Conservation (phyloP, 2,797 vertebrate genomes). For the Acipenser transmontanus region DNA sequence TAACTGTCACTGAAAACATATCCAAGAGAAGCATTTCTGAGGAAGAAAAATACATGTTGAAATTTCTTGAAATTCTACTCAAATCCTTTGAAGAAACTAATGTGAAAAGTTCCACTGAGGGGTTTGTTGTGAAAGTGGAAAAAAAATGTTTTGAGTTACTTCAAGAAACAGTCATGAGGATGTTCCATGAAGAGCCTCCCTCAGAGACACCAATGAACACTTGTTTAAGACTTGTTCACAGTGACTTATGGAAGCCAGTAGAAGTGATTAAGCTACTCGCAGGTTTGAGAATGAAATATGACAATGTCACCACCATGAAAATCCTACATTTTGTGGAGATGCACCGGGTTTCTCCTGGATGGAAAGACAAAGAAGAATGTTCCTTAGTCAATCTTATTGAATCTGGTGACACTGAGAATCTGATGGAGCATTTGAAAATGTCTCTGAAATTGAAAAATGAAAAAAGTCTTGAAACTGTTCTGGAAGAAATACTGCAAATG, state of each 20-base stretch:
- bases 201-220: not conserved
- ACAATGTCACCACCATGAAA: not conserved
- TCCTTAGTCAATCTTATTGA: conserved; percentile 7
- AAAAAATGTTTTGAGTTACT: not conserved
- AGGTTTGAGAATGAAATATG: not conserved
- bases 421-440: conserved; percentile 9
- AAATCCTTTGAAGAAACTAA: not conserved
- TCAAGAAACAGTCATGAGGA: not conserved
- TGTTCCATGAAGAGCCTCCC: not conserved
- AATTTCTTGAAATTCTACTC: not conserved
- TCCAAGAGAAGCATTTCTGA: not conserved
- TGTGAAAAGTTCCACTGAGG: not conserved
- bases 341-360: not conserved
- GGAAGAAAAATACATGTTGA: not conserved
- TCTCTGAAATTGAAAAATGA: conserved; percentile 12
- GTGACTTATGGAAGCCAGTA: not conserved
- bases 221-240: not conserved
- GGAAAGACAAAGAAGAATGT: not conserved
- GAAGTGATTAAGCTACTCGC: not conserved
- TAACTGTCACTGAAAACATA: not conserved
- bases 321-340: not conserved
- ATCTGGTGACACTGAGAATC: not conserved
- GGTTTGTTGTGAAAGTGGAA: too few relatives aligned
- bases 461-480: conserved; percentile 36
- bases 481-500: conserved; percentile 31